These are phyloP conservation scores for Gorsachius goisagi DNA, from an alignment of 2,113 vertebrate species.

Conservation along the genomic window DNA sequence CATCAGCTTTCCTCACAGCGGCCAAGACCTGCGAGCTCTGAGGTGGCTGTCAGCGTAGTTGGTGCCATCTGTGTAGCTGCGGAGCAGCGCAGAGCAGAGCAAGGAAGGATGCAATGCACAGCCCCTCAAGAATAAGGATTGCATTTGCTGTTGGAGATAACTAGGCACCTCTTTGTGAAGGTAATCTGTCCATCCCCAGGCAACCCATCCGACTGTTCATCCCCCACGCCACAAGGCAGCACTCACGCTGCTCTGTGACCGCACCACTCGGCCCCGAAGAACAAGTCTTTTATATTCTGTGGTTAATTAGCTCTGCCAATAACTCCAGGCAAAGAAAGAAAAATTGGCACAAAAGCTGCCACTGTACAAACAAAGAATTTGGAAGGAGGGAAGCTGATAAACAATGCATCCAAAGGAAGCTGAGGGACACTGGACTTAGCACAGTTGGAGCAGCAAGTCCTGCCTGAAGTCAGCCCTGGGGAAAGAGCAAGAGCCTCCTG, in stretches of 20 bases:
- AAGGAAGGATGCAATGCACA: not conserved
- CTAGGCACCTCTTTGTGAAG: not conserved
- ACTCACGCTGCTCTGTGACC: not conserved
- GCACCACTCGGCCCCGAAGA: not conserved
- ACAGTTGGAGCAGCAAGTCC: not conserved
- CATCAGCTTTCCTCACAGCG: not conserved
- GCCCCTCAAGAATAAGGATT: not conserved
- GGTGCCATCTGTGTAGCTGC: not conserved
- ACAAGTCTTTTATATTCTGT: constrained; percentile 20
- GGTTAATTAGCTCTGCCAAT: constrained; percentile 53
- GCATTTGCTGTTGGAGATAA: not conserved
- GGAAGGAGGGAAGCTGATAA: constrained; percentile 21
- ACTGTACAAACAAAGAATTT: constrained; percentile 32
- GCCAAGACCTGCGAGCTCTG: not conserved
- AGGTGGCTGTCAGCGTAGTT: not conserved
- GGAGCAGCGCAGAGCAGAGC: not conserved
- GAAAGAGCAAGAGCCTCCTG: not conserved
- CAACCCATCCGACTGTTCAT: not conserved
- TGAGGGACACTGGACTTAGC: accelerated
- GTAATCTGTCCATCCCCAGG: not conserved
- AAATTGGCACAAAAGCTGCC: not conserved
- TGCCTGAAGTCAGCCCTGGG: not conserved
- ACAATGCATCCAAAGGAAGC: not conserved
- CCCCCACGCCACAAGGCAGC: not conserved
- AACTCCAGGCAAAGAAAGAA: constrained; percentile 23